Conservation (phyloP, 2,888 invertebrate species). For the Cistogaster globosa region DNA sequence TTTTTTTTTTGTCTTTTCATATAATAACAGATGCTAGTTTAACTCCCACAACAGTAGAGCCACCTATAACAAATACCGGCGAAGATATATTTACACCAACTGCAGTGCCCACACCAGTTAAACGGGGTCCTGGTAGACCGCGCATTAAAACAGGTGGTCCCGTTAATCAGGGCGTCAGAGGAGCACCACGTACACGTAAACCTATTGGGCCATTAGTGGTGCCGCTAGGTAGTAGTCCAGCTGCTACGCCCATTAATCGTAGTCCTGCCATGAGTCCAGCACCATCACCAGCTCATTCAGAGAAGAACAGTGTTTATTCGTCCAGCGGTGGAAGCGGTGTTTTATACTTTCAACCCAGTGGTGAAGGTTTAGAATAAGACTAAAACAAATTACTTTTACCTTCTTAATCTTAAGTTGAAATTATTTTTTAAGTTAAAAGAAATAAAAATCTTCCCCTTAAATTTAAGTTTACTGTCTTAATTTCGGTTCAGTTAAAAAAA, state of each 20-base stretch:
- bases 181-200: slow-evolving; percentile 85
- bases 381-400: not conserved
- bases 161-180: slow-evolving; percentile 86
- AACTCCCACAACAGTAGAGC: slow-evolving; percentile 30
- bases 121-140: slow-evolving; percentile 88
- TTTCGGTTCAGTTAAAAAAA: no score
- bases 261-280: slow-evolving; percentile 82
- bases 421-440: slow-evolving; percentile 1
- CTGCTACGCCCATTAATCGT: slow-evolving; percentile 79
- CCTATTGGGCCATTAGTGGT: slow-evolving; percentile 83
- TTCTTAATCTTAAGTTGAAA: slow-evolving; percentile 10
- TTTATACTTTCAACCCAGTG: slow-evolving; percentile 54
- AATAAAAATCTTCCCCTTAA: not conserved
- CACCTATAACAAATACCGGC: slow-evolving; percentile 57
- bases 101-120: slow-evolving; percentile 79
- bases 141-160: slow-evolving; percentile 87
- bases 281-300: slow-evolving; percentile 78
- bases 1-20: no score
- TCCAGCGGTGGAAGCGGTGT: slow-evolving; percentile 30
- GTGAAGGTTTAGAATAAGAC: slow-evolving; percentile 55
- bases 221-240: slow-evolving; percentile 81
- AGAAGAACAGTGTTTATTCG: slow-evolving; percentile 69
- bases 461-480: not conserved
- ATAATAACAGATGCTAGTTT: slow-evolving; percentile 43
- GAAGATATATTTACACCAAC: slow-evolving; percentile 73